These are phyloP conservation scores for Saccopteryx leptura DNA, from an alignment of 2,113 vertebrate species.

Conservation along the genomic window DNA sequence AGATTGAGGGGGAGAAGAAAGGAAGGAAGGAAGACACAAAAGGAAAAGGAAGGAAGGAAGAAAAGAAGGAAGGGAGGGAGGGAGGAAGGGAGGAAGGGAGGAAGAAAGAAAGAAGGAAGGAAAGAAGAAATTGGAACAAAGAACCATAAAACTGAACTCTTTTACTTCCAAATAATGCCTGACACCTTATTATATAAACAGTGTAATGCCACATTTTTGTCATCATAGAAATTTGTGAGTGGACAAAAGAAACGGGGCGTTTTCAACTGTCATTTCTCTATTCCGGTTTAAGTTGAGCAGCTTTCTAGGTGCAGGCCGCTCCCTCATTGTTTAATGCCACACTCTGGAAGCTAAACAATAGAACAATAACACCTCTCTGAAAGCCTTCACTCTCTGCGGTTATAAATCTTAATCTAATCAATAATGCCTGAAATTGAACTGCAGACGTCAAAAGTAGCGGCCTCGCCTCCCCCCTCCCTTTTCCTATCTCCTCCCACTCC, in stretches of 20 bases:
- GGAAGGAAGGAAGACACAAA: neutral
- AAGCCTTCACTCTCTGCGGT: conserved; percentile 79
- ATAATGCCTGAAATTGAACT: conserved; percentile 84
- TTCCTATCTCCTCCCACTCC: conserved; percentile 74
- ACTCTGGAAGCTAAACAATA: conserved; percentile 80
- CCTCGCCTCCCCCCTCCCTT: conserved; percentile 36
- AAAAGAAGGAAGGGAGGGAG: too few species aligned
- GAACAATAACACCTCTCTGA: conserved; percentile 79
- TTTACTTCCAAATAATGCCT: conserved; percentile 71
- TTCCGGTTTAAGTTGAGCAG: neutral
- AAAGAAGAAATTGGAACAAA: conserved; percentile 69
- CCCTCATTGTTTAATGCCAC: conserved; percentile 50
- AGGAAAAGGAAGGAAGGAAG: accelerated
- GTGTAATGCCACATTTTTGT: conserved; percentile 65
- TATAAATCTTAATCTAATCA: conserved; percentile 88
- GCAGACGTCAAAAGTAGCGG: conserved; percentile 77
- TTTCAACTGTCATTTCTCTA: conserved; percentile 50
- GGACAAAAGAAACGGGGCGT: conserved; percentile 3
- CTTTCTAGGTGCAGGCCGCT: neutral
- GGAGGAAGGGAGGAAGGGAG: accelerated
- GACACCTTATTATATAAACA: conserved; percentile 58
- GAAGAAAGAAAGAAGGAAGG: neutral
- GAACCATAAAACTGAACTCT: conserved; percentile 61
- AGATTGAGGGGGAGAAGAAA: accelerated
- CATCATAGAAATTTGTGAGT: conserved; percentile 46